Base-by-base conservation (phyloP, 2,888 invertebrate species). In the Bhutanitis thaidina region DNA sequence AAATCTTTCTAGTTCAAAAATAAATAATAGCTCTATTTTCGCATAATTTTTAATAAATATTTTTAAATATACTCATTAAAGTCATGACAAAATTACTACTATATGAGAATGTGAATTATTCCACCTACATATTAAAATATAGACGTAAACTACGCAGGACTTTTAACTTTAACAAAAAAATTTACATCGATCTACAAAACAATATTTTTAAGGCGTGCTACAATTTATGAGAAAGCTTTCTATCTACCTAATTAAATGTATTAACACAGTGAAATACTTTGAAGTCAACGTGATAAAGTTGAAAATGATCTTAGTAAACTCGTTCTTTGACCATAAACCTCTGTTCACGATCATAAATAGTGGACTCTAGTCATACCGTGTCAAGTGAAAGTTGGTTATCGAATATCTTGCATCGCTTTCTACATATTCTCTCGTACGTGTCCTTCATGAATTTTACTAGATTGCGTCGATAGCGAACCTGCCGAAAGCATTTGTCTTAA, bases 381-480 rank as follows among this genome's bases (percentile, higher is more conserved):
- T 84, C 83, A 57, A 75, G 71, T 54, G 85, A 67, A 67, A 84
- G 80, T 60, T 64, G 64, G 54, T 46, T 60, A 62, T 64, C 57
- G 44, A 77, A 69, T 56, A 77, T 62, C 79, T 80, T 78, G 79
- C 77, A 84, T 59, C 72, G 73, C 72, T 81, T 84, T 79, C 74
- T 80, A 71, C 66, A 54, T 25, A 83, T 60, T 70, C 59, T 77
- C 60, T 70, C 66, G 67, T 61, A 79, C 43, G 76, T 65, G 57
- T 54, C 75, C 80, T 81, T 84, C 71, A 83, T 60, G 53, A 71
- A 66, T 70, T 62, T 74, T 62, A 74, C 49, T 58, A 86, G 53
- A 65, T 71, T 69, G 60, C 78, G 70, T 62, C 61, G 75, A 65
- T 67, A 62, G 62, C 65, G 59, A 59, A 69, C 71, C 84, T 86